These are phyloP conservation scores for Athene cunicularia DNA, from an alignment of 2,113 vertebrate species.

Conservation along the genomic window DNA sequence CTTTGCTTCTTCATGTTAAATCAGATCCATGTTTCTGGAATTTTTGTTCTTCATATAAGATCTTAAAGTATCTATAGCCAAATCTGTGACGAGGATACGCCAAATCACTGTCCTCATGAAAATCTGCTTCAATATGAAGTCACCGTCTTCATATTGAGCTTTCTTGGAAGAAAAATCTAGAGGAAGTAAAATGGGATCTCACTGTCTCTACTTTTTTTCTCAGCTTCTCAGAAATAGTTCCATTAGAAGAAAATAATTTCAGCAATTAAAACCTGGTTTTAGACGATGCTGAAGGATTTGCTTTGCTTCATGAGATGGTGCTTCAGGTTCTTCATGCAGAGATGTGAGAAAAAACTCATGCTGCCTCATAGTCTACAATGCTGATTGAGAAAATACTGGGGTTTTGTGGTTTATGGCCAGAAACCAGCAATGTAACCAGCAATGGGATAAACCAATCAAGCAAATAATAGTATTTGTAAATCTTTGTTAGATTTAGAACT, in stretches of 20 bases:
- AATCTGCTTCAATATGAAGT: not conserved
- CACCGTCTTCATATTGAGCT: not conserved
- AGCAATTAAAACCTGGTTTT: not conserved
- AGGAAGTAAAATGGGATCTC: not conserved
- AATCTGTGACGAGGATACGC: not conserved
- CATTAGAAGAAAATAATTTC: not conserved
- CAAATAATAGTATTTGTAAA: not conserved
- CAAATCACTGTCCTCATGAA: not conserved
- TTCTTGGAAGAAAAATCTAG: not conserved
- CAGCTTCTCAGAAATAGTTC: not conserved
- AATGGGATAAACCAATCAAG: not conserved
- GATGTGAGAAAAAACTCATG: not conserved
- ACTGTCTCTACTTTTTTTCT: not conserved
- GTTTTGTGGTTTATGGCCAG: not conserved
- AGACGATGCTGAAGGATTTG: not conserved
- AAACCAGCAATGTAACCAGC: not conserved
- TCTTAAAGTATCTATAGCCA: not conserved
- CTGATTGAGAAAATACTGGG: fast-evolving
- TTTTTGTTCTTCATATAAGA: not conserved
- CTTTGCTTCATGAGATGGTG: not conserved
- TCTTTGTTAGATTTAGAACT: not conserved
- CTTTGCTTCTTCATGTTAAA: not conserved
- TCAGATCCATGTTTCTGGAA: not conserved
- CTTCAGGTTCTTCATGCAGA: not conserved
- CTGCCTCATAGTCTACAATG: not conserved